phyloP scores from a whole-genome alignment of 2,888 invertebrate genomes.

The Oscheius onirici region DNA sequence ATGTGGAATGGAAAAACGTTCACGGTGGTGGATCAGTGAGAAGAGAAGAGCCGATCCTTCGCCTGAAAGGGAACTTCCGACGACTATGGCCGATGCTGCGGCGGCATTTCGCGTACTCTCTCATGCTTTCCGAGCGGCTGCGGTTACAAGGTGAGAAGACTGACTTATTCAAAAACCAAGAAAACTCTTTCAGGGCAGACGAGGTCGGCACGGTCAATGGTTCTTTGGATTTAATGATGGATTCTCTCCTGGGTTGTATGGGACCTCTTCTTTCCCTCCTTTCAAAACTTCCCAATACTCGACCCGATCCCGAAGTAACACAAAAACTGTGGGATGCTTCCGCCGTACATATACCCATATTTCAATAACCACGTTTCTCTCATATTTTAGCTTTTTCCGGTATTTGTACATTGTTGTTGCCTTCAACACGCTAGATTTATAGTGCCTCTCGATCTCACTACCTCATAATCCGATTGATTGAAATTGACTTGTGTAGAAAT shows the following conservation, averaged over 20 bases:
- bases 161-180: not conserved
- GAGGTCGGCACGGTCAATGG: slow-evolving; percentile 63
- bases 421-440: not conserved
- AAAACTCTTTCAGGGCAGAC: slow-evolving; percentile 56
- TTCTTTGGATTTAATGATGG: slow-evolving; percentile 66
- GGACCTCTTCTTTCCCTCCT: slow-evolving; percentile 57
- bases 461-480: not conserved
- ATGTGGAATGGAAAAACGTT: slow-evolving; percentile 57
- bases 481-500: not conserved
- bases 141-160: slow-evolving; percentile 43
- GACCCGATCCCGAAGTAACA: slow-evolving; percentile 35
- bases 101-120: slow-evolving; percentile 62
- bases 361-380: slow-evolving; percentile 38
- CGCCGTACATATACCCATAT: slow-evolving; percentile 62
- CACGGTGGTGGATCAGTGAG: slow-evolving; percentile 67
- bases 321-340: slow-evolving; percentile 59
- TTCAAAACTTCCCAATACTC: slow-evolving; percentile 49
- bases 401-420: not conserved
- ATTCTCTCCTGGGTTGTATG: slow-evolving; percentile 60
- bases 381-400: not conserved
- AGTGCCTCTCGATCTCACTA: not conserved
- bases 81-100: slow-evolving; percentile 51
- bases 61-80: slow-evolving; percentile 51
- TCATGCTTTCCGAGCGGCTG: slow-evolving; percentile 52
- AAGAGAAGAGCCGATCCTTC: slow-evolving; percentile 55